Percentiles rank a stretch among this genome's conserved stretches.
Evolutionary conservation across 2,113 vertebrate genomes (phyloP).

Genomic region (Triplophysa rosa): DNA sequence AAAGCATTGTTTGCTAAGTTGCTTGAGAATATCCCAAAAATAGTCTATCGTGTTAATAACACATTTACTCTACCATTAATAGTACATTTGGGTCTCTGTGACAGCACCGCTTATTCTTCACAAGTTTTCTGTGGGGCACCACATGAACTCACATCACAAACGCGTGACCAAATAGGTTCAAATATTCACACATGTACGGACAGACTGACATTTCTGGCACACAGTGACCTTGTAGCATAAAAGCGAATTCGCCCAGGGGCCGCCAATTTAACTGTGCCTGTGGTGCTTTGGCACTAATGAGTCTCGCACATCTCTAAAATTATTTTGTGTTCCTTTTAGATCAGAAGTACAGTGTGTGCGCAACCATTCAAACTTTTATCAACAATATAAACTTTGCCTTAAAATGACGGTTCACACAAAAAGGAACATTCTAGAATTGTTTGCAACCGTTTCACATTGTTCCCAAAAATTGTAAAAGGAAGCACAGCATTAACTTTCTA

Average conservation of each 20-base stretch:
- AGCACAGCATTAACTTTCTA: too few relatives aligned
- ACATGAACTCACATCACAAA: too few relatives aligned
- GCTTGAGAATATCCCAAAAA: too few relatives aligned
- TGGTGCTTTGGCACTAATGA: slow-evolving; percentile 37
- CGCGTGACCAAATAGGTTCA: neutral
- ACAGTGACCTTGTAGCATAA: slow-evolving; percentile 39
- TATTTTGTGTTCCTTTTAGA: slow-evolving; percentile 1
- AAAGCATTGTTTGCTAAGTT: too few relatives aligned
- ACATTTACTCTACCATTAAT: too few relatives aligned
- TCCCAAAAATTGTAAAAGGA: too few relatives aligned
- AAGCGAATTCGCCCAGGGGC: slow-evolving; percentile 20
- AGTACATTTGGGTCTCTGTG: too few relatives aligned
- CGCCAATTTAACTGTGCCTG: slow-evolving; percentile 19
- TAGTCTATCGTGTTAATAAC: too few relatives aligned
- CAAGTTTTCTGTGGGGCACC: too few relatives aligned
- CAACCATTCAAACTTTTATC: slow-evolving; percentile 4
- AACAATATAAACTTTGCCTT: slow-evolving; percentile 25
- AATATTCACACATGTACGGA: slow-evolving; percentile 21
- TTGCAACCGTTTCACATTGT: too few relatives aligned
- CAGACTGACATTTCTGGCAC: slow-evolving; percentile 25
- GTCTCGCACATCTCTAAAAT: slow-evolving; percentile 17
- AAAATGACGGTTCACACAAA: neutral
- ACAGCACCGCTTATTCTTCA: too few relatives aligned
- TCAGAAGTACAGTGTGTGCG: slow-evolving; percentile 10
- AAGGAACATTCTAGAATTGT: too few relatives aligned